Conservation (phyloP, 2,113 vertebrate species). For the Oryzias celebensis region DNA sequence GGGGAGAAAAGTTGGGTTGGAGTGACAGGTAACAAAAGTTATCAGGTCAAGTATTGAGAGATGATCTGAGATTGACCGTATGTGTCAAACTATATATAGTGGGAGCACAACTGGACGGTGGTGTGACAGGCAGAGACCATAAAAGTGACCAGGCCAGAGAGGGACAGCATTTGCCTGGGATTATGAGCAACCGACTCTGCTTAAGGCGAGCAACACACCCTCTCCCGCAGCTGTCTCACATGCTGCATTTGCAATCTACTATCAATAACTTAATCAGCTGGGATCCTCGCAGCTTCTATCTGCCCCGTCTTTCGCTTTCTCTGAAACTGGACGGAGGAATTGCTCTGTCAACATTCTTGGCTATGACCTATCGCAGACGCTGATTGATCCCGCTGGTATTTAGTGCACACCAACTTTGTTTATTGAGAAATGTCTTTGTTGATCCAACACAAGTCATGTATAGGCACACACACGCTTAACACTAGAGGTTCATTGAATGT, state of each 20-base stretch:
- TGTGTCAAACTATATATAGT: conserved; percentile 73
- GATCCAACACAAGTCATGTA: background rate
- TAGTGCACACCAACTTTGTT: too few relatives aligned
- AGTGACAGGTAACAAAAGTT: conserved; percentile 56
- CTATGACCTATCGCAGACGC: too few relatives aligned
- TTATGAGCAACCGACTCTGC: conserved; percentile 69
- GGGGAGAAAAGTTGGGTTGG: conserved; percentile 21
- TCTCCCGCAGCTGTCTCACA: conserved; percentile 74
- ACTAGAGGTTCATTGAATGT: too few relatives aligned
- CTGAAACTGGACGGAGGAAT: conserved; percentile 12
- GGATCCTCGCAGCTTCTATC: conserved; percentile 33
- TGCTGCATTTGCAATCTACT: conserved; percentile 70
- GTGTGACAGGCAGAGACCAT: conserved; percentile 68
- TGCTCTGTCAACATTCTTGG: background rate
- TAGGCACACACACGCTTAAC: too few relatives aligned
- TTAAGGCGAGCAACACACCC: conserved; percentile 69
- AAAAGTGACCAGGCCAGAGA: conserved; percentile 69
- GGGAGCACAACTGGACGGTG: conserved; percentile 67
- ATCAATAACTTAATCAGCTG: conserved; percentile 75
- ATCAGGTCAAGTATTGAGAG: conserved; percentile 46
- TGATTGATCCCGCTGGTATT: too few relatives aligned
- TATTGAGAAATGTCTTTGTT: background rate
- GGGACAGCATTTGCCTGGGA: conserved; percentile 73
- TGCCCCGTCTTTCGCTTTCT: background rate
- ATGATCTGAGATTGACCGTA: conserved; percentile 60